Evolutionary conservation across 1,140 invertebrate species (phyloP).

Genomic region (Nebria ingens): DNA sequence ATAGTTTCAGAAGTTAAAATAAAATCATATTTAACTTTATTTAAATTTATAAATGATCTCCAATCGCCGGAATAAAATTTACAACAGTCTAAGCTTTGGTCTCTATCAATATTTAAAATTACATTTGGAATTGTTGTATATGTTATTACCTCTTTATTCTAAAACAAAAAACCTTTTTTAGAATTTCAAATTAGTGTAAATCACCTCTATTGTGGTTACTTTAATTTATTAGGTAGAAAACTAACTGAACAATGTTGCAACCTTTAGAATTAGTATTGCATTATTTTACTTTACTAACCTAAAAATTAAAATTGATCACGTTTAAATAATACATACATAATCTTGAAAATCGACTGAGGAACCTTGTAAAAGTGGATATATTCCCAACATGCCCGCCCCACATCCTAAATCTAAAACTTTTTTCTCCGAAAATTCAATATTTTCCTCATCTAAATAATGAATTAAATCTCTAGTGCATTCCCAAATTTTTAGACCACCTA

Average conservation of each 20-base stretch:
- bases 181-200: too few species aligned
- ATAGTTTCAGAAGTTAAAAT: conserved; percentile 88
- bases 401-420: conserved; percentile 75
- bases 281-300: not conserved
- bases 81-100: conserved; percentile 34
- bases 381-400: conserved; percentile 71
- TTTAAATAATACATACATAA: conserved; percentile 65
- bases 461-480: conserved; percentile 73
- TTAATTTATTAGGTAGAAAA: too few species aligned
- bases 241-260: not conserved
- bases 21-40: conserved; percentile 56
- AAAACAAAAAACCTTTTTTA: conserved; percentile 29
- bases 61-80: conserved; percentile 76
- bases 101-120: conserved; percentile 49
- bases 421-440: conserved; percentile 37
- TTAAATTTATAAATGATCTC: conserved; percentile 47
- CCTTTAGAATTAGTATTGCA: not conserved
- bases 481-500: conserved; percentile 83
- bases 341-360: conserved; percentile 77
- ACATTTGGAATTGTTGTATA: conserved; percentile 70
- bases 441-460: conserved; percentile 45
- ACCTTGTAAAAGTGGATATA: conserved; percentile 54
- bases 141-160: conserved; percentile 70
- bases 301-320: not conserved
- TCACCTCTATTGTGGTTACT: too few species aligned